Percentiles rank a stretch among this genome's conserved stretches.
These are phyloP conservation scores for Watersipora subatra DNA, from an alignment of 1,140 invertebrate species.

Conservation along the genomic window DNA sequence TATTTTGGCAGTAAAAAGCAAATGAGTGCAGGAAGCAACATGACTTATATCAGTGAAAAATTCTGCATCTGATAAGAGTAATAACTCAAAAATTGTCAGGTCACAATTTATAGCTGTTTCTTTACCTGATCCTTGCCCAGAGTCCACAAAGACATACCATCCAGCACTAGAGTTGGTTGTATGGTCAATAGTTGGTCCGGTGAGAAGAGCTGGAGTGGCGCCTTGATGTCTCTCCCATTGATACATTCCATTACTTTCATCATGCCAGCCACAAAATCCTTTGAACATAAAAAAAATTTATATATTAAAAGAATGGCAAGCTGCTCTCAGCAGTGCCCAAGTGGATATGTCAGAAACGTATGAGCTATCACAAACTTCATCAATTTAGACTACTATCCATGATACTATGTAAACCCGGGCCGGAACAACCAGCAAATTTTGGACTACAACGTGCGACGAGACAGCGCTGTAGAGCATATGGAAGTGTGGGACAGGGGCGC, in stretches of 20 bases:
- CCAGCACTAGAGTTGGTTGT: slow-evolving; percentile 18
- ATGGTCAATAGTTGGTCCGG: slow-evolving; percentile 25
- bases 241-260: slow-evolving; percentile 20
- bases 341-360: background rate
- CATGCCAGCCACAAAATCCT: slow-evolving; percentile 25
- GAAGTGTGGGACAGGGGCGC: background rate
- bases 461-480: background rate
- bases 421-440: background rate
- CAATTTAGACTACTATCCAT: background rate
- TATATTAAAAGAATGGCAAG: background rate
- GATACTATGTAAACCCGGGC: background rate
- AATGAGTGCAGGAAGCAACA: too few relatives aligned
- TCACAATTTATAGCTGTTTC: too few relatives aligned
- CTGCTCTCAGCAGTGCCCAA: background rate
- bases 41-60: too few relatives aligned
- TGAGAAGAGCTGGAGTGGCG: slow-evolving; percentile 15
- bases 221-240: slow-evolving; percentile 25
- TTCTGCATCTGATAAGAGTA: too few relatives aligned
- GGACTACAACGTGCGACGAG: background rate
- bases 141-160: slow-evolving; percentile 27
- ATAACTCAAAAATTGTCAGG: too few relatives aligned
- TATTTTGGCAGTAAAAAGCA: too few relatives aligned
- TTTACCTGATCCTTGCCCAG: slow-evolving; percentile 7
- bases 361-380: background rate
- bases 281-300: background rate